A percentile compares a stretch with the other conserved stretches of the same genome.
phyloP scores from a whole-genome alignment of 2,888 invertebrate species.

The Andrena marginata region DNA sequence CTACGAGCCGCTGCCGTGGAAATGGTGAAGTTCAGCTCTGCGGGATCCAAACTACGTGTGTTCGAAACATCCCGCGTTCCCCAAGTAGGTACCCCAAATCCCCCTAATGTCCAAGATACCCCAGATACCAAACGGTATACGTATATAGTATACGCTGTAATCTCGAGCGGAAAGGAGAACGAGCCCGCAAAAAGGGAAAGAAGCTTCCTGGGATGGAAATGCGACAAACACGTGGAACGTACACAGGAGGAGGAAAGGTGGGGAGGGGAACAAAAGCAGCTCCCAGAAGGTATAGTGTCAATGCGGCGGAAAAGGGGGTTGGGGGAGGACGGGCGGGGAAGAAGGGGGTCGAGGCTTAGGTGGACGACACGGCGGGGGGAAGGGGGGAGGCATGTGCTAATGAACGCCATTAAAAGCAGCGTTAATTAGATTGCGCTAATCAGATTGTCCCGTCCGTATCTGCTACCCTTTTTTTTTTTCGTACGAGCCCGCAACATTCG shows the following conservation, averaged over 20 bases:
- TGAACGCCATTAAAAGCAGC: slow-evolving; percentile 85
- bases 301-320: slow-evolving; percentile 42
- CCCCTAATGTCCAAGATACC: no score
- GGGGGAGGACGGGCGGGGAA: background rate
- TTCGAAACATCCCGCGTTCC: no score
- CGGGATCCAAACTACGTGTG: no score
- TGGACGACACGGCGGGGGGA: slow-evolving; percentile 48
- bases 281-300: slow-evolving; percentile 45
- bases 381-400: slow-evolving; percentile 82
- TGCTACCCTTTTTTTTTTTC: slow-evolving; percentile 72
- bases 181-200: background rate
- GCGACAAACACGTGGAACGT: background rate
- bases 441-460: slow-evolving; percentile 84
- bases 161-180: no score
- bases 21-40: no score
- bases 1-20: no score
- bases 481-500: slow-evolving; percentile 74
- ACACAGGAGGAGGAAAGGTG: background rate
- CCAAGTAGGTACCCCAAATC: no score
- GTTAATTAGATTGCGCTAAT: slow-evolving; percentile 85
- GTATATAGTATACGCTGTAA: no score
- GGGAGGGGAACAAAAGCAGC: background rate
- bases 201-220: background rate
- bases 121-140: no score
- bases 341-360: slow-evolving; percentile 55